A percentile compares a stretch with the other conserved stretches of the same genome.
phyloP scores from a whole-genome alignment of 1,140 invertebrate genomes.

The Plodia interpunctella region DNA sequence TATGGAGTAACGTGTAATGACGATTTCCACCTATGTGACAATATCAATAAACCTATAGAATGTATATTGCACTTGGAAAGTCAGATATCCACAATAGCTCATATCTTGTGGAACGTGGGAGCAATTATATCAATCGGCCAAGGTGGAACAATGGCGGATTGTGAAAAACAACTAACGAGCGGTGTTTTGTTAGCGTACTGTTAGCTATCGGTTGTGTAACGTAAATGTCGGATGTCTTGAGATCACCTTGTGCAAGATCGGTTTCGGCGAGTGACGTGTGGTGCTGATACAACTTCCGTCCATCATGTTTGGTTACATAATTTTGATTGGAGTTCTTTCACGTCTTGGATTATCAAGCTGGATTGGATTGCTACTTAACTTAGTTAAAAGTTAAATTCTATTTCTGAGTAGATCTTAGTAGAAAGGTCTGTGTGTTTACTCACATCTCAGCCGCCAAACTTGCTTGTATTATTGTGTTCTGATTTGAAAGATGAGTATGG shows the following conservation, averaged over 20 bases:
- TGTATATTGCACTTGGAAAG: slow-evolving; percentile 14
- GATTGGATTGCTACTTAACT: too few relatives aligned
- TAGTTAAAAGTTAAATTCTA: too few relatives aligned
- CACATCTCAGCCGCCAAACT: too few relatives aligned
- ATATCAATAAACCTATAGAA: not conserved
- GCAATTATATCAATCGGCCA: slow-evolving; percentile 42
- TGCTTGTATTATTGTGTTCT: too few relatives aligned
- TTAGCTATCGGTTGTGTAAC: slow-evolving; percentile 36
- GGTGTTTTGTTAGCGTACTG: slow-evolving; percentile 41
- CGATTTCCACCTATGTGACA: too few relatives aligned
- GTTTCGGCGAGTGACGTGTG: not conserved
- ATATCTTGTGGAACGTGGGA: slow-evolving; percentile 52
- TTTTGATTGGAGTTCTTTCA: too few relatives aligned
- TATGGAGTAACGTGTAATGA: too few relatives aligned
- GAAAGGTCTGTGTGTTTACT: too few relatives aligned
- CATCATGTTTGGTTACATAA: too few relatives aligned
- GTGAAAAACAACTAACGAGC: slow-evolving; percentile 43
- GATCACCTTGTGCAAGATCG: slow-evolving; percentile 25
- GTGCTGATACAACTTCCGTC: not conserved
- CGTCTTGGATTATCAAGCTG: too few relatives aligned
- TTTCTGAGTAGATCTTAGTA: too few relatives aligned
- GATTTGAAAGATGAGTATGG: too few relatives aligned
- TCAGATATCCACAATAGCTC: slow-evolving; percentile 30
- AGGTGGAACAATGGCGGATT: slow-evolving; percentile 46
- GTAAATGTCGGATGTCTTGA: slow-evolving; percentile 25